Evolutionary conservation across 2,113 vertebrate species (phyloP).

Genomic region (Monarcha castaneiventris): DNA sequence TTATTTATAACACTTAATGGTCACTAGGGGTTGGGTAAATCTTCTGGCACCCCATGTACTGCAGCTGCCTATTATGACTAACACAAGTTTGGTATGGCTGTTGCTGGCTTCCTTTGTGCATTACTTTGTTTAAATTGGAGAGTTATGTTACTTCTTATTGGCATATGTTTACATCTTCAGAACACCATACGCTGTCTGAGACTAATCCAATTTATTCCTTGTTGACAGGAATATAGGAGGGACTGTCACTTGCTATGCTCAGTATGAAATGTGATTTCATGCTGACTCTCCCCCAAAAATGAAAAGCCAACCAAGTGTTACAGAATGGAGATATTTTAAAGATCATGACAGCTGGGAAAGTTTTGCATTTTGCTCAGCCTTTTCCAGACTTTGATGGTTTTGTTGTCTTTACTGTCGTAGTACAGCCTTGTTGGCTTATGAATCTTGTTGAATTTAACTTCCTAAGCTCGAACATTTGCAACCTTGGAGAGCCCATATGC

Average conservation of each 20-base stretch:
- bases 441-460: background rate
- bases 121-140: conserved; percentile 48
- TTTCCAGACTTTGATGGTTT: background rate
- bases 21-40: conserved; percentile 19
- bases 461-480: background rate
- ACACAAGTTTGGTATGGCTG: conserved; percentile 16
- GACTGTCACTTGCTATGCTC: conserved; percentile 35
- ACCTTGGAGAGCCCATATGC: background rate
- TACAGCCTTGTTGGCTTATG: background rate
- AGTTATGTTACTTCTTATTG: conserved; percentile 48
- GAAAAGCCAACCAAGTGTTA: conserved; percentile 11
- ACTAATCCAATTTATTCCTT: conserved; percentile 53
- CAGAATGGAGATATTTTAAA: conserved; percentile 17
- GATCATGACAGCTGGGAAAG: background rate
- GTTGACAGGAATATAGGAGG: conserved; percentile 53
- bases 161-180: conserved; percentile 40
- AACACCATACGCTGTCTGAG: conserved; percentile 15
- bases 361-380: background rate
- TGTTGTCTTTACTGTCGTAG: background rate
- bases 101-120: conserved; percentile 35
- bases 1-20: background rate
- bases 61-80: conserved; percentile 62
- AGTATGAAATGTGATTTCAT: conserved; percentile 29
- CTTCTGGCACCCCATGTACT: background rate
- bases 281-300: conserved; percentile 17